A percentile compares a stretch with the other conserved stretches of the same genome.
Conservation (phyloP, 2,888 invertebrate genomes). For the Ischnus inquisitorius region DNA sequence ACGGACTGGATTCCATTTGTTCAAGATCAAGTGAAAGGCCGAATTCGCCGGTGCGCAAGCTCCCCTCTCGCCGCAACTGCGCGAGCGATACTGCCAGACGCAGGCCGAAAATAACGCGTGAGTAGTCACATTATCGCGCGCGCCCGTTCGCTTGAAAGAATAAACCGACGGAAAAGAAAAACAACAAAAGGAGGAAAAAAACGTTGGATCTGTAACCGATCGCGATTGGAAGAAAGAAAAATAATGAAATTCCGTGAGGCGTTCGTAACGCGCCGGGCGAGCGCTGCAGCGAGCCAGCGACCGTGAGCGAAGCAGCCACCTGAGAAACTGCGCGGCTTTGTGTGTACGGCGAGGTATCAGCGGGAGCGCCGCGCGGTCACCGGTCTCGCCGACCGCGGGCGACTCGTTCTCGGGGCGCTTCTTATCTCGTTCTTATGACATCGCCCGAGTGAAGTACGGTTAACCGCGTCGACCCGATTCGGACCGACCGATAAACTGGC, state of each 20-base stretch:
- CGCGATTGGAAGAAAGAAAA: constrained; percentile 1
- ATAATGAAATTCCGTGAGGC: constrained; percentile 2
- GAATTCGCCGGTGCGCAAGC: constrained; percentile 66
- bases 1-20: constrained; percentile 67
- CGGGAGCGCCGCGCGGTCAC: constrained; percentile 3
- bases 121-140: constrained; percentile 33
- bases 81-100: constrained; percentile 30
- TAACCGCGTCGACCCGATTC: constrained; percentile 45
- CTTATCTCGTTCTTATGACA: constrained; percentile 50
- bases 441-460: constrained; percentile 49
- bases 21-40: constrained; percentile 76
- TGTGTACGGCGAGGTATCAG: not conserved
- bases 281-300: constrained; percentile 1
- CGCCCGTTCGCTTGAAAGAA: not conserved
- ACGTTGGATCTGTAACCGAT: not conserved
- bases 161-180: not conserved
- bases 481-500: constrained; percentile 14
- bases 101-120: constrained; percentile 69
- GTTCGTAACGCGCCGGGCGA: not conserved
- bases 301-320: constrained; percentile 17
- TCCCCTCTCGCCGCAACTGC: constrained; percentile 47
- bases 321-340: constrained; percentile 27
- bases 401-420: constrained; percentile 7
- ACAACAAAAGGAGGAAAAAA: constrained; percentile 8
- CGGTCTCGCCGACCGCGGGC: constrained; percentile 4